Conservation (phyloP, 2,888 invertebrate species). For the Hypsopygia costalis region DNA sequence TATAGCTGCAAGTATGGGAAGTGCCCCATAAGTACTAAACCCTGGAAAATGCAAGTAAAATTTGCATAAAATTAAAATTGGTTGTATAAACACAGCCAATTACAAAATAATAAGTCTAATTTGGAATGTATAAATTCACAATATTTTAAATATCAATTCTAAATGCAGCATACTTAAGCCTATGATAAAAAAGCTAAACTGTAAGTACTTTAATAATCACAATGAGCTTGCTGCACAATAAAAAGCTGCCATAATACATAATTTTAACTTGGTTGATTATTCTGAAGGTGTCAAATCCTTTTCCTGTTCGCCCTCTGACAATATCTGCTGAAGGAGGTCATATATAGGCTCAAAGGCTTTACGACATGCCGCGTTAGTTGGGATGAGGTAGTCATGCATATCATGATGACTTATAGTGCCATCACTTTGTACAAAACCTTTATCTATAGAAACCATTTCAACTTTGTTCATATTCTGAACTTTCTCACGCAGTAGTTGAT, state of each 20-base stretch:
- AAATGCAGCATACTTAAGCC: conserved; percentile 46
- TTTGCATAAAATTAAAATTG: conserved; percentile 12
- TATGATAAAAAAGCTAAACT: conserved; percentile 70
- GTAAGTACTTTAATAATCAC: conserved; percentile 73
- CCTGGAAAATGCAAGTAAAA: background rate
- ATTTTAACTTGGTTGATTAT: conserved; percentile 50
- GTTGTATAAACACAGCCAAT: conserved; percentile 58
- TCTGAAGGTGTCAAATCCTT: conserved; percentile 87
- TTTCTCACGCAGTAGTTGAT: conserved; percentile 85
- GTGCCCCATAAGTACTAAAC: conserved; percentile 2
- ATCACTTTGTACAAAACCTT: conserved; percentile 88
- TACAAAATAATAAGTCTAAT: conserved; percentile 47
- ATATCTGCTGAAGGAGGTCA: conserved; percentile 88
- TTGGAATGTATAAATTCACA: conserved; percentile 69
- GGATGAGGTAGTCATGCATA: conserved; percentile 94
- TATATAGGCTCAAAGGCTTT: conserved; percentile 93
- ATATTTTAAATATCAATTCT: conserved; percentile 36
- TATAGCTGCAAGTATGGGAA: background rate
- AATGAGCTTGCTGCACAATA: conserved; percentile 64
- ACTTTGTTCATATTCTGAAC: conserved; percentile 83
- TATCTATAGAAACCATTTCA: conserved; percentile 89
- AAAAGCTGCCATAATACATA: conserved; percentile 40
- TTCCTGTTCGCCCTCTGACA: conserved; percentile 88
- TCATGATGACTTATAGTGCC: conserved; percentile 93
- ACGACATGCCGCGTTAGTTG: conserved; percentile 91